Evolutionary conservation across 2,888 invertebrate genomes (phyloP), one percentile per base, ranked within the genome.

Genomic region (Lepidochitona cinerea): DNA sequence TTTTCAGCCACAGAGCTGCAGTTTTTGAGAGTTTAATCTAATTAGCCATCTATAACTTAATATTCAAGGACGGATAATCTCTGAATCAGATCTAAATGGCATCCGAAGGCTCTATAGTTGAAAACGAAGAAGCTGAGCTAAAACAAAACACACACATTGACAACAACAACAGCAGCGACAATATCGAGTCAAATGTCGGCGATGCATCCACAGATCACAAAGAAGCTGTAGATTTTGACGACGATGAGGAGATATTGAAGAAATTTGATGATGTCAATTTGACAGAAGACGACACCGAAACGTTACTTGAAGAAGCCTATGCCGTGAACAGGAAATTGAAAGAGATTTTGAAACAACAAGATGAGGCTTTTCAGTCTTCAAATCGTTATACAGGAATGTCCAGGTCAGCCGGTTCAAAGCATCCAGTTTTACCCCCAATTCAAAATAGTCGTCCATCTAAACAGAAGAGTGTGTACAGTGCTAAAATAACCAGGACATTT

Each of bases 221-320:
- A 23, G 37, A n/a, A 18, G 73, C 37, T 9, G 23, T 70, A 65
- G 26, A 52, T 14, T 41, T 53, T 23, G 64, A 64, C 32, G 53
- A 33, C 23, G 41, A 68, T n/a, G 54, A 84, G 7, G 79, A 79
- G 65, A 75, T 86, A 18, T 71, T 83, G 18, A 67, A 79, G n/a
- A 79, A 85, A 79, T 70, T 86, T 29, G 82, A 84, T 71, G 78
- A 72, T 36, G 81, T 84, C 26, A 82, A 85, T 36, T 77, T 86
- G 33, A 78, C 83, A 18, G 86, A 86, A 67, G 84, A 84, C 70
- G 86, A 86, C 67, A 84, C 86, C n/a, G 86, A 86, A 33, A 77
- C 79, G 33, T 74, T 86, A 14, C 74, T 86, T 7, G 79, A 82
- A 59, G 84, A 86, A 71, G 86, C 86, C 7, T 85, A 86, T 68